Conservation (phyloP, 1,140 invertebrate genomes). For the Zaprionus kolodkinae region DNA sequence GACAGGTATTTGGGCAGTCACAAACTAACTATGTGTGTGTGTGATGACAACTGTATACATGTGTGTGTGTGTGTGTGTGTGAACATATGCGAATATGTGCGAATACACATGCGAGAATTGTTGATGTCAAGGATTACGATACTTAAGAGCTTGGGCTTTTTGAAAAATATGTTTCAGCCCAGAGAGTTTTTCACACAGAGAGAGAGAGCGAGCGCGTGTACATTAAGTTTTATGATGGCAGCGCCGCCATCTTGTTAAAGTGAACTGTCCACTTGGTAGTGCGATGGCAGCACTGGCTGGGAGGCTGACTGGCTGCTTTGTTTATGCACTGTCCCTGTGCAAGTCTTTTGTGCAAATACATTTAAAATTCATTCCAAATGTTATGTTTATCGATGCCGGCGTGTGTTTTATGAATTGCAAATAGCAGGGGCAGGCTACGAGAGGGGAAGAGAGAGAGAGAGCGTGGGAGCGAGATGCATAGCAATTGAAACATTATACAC, state of each 20-base stretch:
- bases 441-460: neutral
- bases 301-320: neutral
- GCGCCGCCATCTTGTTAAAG: neutral
- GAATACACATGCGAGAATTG: constrained; percentile 12
- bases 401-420: constrained; percentile 73
- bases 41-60: neutral
- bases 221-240: constrained; percentile 8
- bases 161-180: neutral
- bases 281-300: neutral
- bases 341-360: constrained; percentile 6
- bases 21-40: constrained; percentile 3
- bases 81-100: constrained; percentile 2
- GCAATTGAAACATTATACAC: neutral
- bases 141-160: constrained; percentile 8
- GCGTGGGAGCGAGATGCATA: neutral
- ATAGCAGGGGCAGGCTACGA: neutral
- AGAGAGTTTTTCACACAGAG: neutral
- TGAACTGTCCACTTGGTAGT: constrained; percentile 13
- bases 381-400: constrained; percentile 67
- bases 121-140: constrained; percentile 17
- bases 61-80: neutral
- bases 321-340: neutral
- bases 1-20: constrained; percentile 19
- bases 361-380: constrained; percentile 44
- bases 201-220: no score